A percentile compares a stretch with the other conserved stretches of the same genome.
These are phyloP conservation scores for Hylyphantes graminicola DNA, from an alignment of 1,140 invertebrate genomes.

Conservation along the genomic window DNA sequence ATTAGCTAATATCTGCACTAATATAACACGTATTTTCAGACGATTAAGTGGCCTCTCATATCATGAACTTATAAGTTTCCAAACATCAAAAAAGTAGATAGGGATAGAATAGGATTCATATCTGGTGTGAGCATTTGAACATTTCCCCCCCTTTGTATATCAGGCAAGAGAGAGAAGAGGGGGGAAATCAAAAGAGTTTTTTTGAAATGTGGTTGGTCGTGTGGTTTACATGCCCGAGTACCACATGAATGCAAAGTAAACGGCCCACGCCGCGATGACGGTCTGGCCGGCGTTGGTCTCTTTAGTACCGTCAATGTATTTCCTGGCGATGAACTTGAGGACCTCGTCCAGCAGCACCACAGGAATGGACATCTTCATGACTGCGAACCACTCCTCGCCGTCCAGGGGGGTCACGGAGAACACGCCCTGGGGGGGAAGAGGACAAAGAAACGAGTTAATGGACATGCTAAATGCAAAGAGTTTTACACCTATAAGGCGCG, in stretches of 20 bases:
- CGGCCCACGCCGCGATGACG: conserved; percentile 64
- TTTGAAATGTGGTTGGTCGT: conserved; percentile 8
- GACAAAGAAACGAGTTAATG: too few relatives aligned
- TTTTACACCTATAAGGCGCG: too few relatives aligned
- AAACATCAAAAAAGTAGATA: too few relatives aligned
- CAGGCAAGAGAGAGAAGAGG: conserved; percentile 3
- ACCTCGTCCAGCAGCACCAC: conserved; percentile 99
- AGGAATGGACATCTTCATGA: conserved; percentile 99
- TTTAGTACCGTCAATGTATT: conserved; percentile 86
- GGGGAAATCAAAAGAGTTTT: conserved; percentile 13
- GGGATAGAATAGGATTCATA: too few relatives aligned
- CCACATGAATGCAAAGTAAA: conserved; percentile 64
- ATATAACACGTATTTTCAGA: too few relatives aligned
- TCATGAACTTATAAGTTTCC: too few relatives aligned
- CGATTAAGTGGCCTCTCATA: too few relatives aligned
- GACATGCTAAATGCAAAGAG: too few relatives aligned
- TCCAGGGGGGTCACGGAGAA: conserved; percentile 99
- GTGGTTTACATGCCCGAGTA: conserved; percentile 63
- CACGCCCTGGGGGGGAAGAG: conserved; percentile 81
- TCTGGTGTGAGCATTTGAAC: too few relatives aligned
- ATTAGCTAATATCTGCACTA: too few relatives aligned
- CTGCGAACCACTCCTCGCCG: conserved; percentile 95
- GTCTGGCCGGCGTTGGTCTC: conserved; percentile 61
- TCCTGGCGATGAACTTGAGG: conserved; percentile 98
- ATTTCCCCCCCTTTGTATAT: conserved; percentile 5